These are phyloP conservation scores for Caenorhabditis zanzibari DNA, from an alignment of 2,888 invertebrate genomes.

Conservation along the genomic window DNA sequence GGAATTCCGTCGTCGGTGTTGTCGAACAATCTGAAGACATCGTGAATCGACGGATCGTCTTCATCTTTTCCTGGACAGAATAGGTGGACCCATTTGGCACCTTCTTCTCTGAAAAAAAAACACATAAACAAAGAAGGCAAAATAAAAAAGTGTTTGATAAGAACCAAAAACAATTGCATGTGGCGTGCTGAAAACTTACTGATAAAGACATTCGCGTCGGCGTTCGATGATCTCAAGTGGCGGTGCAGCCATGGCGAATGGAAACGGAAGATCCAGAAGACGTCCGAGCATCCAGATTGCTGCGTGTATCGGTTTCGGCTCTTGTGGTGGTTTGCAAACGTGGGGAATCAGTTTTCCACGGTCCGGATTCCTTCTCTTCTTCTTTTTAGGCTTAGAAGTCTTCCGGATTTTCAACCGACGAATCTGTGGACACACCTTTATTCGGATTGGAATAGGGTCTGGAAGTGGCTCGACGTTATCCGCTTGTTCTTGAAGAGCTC, in stretches of 20 bases:
- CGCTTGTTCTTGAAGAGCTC: constrained; percentile 30
- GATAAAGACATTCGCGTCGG: constrained; percentile 6
- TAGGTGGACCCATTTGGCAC: constrained; percentile 13
- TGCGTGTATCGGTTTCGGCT: not conserved
- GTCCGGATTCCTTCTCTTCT: constrained; percentile 19
- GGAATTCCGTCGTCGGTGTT: constrained; percentile 43
- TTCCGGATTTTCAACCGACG: constrained; percentile 22
- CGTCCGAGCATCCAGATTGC: not conserved
- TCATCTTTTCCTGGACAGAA: constrained; percentile 19
- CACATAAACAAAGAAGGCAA: not conserved
- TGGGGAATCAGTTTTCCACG: constrained; percentile 24
- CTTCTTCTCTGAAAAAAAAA: constrained; percentile 41
- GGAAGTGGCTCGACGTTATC: not conserved
- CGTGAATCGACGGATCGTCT: constrained; percentile 3
- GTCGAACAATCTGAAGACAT: constrained; percentile 40
- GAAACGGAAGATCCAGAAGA: not conserved
- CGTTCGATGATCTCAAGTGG: constrained; percentile 1
- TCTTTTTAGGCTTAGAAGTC: not conserved
- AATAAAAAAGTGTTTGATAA: constrained; percentile 14
- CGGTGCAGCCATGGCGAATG: not conserved
- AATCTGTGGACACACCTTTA: constrained; percentile 34
- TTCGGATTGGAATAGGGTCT: constrained; percentile 24
- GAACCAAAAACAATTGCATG: constrained; percentile 11
- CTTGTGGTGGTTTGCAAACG: not conserved
- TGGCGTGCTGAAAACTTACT: constrained; percentile 21